phyloP scores from a whole-genome alignment of 1,140 invertebrate species.

The Drosophila tsacasi region DNA sequence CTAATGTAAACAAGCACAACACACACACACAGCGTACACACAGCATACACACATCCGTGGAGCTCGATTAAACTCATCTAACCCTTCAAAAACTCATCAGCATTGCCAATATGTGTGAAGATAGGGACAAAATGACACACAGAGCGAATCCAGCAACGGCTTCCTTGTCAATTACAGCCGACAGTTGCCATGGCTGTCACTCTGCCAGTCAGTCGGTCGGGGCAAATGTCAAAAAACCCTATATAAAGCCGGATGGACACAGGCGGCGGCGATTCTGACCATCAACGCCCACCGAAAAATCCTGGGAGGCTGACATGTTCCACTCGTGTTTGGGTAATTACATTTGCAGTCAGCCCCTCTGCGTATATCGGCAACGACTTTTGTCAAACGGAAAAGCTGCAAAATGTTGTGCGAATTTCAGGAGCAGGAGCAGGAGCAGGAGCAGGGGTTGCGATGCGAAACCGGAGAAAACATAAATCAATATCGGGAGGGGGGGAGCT shows the following conservation, averaged over 20 bases:
- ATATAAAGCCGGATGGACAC: conserved; percentile 10
- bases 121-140: conserved; percentile 36
- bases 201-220: conserved; percentile 18
- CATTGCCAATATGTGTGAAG: conserved; percentile 46
- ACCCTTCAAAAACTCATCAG: conserved; percentile 55
- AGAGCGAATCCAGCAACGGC: conserved; percentile 39
- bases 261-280: conserved; percentile 8
- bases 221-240: conserved; percentile 45
- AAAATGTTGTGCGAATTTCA: conserved; percentile 68
- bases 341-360: conserved; percentile 53
- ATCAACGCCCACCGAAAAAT: background rate
- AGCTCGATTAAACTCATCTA: conserved; percentile 31
- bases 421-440: background rate
- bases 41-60: background rate
- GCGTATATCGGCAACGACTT: conserved; percentile 58
- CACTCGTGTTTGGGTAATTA: conserved; percentile 72
- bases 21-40: background rate
- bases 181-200: conserved; percentile 57
- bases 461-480: conserved; percentile 72
- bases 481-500: conserved; percentile 31
- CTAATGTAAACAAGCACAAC: conserved; percentile 23
- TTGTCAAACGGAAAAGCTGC: conserved; percentile 69
- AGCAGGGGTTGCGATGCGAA: conserved; percentile 17
- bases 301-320: conserved; percentile 29
- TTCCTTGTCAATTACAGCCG: conserved; percentile 69